Conservation (phyloP, 2,113 vertebrate species). For the Myotis yumanensis region DNA sequence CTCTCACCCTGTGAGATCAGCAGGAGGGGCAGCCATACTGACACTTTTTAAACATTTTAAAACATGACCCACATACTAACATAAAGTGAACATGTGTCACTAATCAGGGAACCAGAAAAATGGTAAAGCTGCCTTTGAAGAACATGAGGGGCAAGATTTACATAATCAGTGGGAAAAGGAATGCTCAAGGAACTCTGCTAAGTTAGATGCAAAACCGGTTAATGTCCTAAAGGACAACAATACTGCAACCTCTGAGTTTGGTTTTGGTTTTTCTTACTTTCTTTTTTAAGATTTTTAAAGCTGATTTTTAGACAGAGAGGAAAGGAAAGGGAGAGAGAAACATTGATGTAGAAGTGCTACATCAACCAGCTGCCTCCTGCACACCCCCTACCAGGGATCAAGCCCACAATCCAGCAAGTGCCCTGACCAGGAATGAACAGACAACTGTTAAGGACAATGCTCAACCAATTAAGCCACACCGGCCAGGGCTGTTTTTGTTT, state of each 20-base stretch:
- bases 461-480: too few relatives aligned
- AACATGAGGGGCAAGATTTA: neutral
- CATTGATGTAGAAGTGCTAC: too few relatives aligned
- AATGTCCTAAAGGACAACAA: neutral
- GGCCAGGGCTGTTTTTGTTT: neutral
- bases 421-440: too few relatives aligned
- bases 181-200: neutral
- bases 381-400: too few relatives aligned
- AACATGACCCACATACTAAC: neutral
- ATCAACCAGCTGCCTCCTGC: too few relatives aligned
- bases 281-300: too few relatives aligned
- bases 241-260: neutral
- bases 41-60: constrained; percentile 30
- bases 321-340: too few relatives aligned
- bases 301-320: too few relatives aligned
- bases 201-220: neutral
- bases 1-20: neutral
- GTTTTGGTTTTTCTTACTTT: neutral
- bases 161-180: neutral
- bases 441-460: too few relatives aligned
- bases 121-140: neutral
- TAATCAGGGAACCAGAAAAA: neutral
- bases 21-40: neutral
- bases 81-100: neutral
- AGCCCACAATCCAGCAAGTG: too few relatives aligned